Base-by-base conservation (phyloP, 2,888 invertebrate genomes). In the Folsomia manolachei region DNA sequence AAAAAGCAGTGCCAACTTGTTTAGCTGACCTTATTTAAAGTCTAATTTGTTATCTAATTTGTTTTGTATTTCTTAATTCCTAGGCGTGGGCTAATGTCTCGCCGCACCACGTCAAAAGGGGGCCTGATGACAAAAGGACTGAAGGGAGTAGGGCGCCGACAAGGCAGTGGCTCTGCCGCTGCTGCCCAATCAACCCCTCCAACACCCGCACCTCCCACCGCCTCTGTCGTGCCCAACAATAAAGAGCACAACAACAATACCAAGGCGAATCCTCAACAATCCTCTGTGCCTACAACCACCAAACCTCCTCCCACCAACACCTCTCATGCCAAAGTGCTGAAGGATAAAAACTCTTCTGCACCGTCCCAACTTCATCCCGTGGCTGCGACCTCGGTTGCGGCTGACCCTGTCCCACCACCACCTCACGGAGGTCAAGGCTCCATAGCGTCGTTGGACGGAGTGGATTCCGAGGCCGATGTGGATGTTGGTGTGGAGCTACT, bases 51-150 rank as follows among this genome's bases (percentile, higher is more conserved):
- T n/a, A 56, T 14, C 56, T 56, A 56, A 56, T 21, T 56, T 7
- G 7, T 56, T 23, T 63, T 64, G 64, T 25, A 25, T 61, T 69
- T 51, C 51, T 11, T 51, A 9, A 51, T 69, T 25, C 14, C 51
- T 68, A 74, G 69, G 71, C 65, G 72, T 74, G 70, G 71, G 71
- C 70, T 69, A 73, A 79, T 78, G 79, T 75, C 75, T 75, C 78
- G 75, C 72, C 78, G 27, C 21, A 64, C 19, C 7, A 63, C 25
- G 63, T 63, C 78, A 76, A 79, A 77, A 70, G 77, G 77, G 69
- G 77, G 77, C 75, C 76, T 79, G 72, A 72, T 72, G 70, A 70
- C 72, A 71, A 76, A 75, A 63, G 73, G 76, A 51, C 63, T 63
- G 61, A 52, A 56, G 56, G 27, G 63, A n/a, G 27, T 61, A 27